Percentiles rank a stretch among this genome's conserved stretches.
Conservation (phyloP, 30 jellyfish, hydroid and myxozoan genomes). For the Pelagia noctiluca region DNA sequence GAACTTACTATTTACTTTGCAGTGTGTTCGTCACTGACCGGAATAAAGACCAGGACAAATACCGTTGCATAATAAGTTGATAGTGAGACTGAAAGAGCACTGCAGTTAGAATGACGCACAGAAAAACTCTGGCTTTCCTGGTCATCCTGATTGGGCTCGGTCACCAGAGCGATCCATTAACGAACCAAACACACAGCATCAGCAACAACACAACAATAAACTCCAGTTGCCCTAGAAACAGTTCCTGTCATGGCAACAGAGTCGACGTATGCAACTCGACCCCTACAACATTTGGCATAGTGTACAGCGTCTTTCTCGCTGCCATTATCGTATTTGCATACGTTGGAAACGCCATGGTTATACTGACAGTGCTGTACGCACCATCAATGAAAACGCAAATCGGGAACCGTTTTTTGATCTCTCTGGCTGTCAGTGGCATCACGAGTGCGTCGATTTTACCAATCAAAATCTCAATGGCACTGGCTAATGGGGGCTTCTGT, state of each 20-base stretch:
- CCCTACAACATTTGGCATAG: constrained; percentile 35
- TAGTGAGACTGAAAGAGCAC: no score
- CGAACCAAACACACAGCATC: background rate
- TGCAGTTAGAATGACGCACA: no score
- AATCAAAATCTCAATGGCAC: constrained; percentile 33
- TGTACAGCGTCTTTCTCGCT: constrained; percentile 29
- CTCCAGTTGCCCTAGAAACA: background rate
- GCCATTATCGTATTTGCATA: constrained; percentile 54
- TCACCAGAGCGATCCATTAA: background rate
- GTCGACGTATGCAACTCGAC: background rate
- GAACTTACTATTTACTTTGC: no score
- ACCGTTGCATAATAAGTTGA: no score
- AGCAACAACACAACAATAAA: background rate
- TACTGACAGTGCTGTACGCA: constrained; percentile 56
- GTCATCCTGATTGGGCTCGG: background rate
- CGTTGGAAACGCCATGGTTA: constrained; percentile 77
- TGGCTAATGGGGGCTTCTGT: constrained; percentile 61
- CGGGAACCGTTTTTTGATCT: constrained; percentile 55
- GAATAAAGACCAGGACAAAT: no score
- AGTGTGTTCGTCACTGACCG: no score
- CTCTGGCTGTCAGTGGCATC: constrained; percentile 83
- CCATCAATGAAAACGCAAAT: constrained; percentile 53
- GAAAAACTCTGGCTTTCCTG: background rate
- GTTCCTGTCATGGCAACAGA: background rate
- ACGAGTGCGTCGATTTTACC: constrained; percentile 57